Base-by-base conservation (phyloP, 2,113 vertebrate species). In the Larimichthys polyactis region DNA sequence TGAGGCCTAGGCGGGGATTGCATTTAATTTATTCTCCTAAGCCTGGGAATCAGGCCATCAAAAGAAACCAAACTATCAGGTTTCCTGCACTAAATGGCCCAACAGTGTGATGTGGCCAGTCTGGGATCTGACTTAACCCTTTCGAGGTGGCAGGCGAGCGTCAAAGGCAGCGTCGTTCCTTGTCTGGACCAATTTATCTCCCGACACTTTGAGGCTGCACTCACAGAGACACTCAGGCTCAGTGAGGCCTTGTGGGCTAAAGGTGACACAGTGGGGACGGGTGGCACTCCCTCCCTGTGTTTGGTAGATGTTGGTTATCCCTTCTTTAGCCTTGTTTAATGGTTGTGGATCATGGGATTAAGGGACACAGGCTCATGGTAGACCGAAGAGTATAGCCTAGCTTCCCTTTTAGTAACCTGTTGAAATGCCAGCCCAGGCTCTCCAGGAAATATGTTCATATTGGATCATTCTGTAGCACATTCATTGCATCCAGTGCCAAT, bases 1-100 rank as follows among this genome's bases (percentile, higher is more conserved):
- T 96, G 96, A 96, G 95, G 94, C 94, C 93, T 94, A 91, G 87
- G 95, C 90, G 82, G 93, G 95, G 94, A 94, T 95, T 94, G 86
- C 86, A 78, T 96, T 96, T 97, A 96, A 98, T 98, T 97, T 97
- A 97, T 96, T 97, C 96, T 96, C 95, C 88, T 94, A 96, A 97
- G 96, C 96, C 93, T 75, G 73, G 93, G 95, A 96, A 94, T 95
- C 93, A 92, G 88, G 91, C 94, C 90, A 81, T 96, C 94, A 95
- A 93, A 94, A 95, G 95, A 96, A 94, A 94, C 92, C 95, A 91
- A 94, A 95, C 95, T 93, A 95, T 95, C 94, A 91, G 36, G 94
- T 97, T 96, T 95, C 96, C 90, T 84, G 87, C 2, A 58, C 90
- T 94, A 94, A 94, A 94, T 91, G 83, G 90, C 66, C 85, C 85